Base-by-base conservation (phyloP, 2,113 vertebrate species). In the Caranx melampygus region DNA sequence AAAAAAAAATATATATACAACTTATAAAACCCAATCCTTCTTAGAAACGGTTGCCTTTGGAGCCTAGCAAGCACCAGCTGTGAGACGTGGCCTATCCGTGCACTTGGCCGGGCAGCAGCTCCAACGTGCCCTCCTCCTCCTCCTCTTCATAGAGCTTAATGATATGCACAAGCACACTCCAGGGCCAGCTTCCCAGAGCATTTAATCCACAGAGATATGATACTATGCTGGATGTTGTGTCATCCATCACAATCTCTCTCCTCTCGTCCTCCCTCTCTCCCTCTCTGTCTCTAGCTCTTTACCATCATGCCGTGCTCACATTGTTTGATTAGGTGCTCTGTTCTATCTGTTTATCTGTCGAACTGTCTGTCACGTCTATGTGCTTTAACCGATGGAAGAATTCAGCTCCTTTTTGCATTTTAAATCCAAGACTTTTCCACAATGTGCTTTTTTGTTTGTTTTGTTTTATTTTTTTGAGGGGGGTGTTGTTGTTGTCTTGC, bases 181-280 rank as follows among this genome's bases (percentile, higher is more conserved):
- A n/a, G 86, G 82, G 82, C 88, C 88, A 85, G 79, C 77, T 91
- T 90, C 88, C 81, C 87, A 88, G 87, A 92, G 89, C 88, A 87
- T 91, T 91, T 94, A 92, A 94, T 94, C 93, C 93, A 87, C 87
- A 87, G 90, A 90, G 90, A 91, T 93, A 91, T 91, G 85, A 91
- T 91, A 91, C 90, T 89, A 88, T 87, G 83, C 84, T 88, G 88
- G 82, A 87, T 91, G 87, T 82, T 88, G 87, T 90, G 85, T 90
- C 88, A 89, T 93, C 85, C 86, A 89, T 92, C 87, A 92, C 90
- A 87, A 86, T 86, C 82, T 80, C 70, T 72, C 65, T 51, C 55
- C 37, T 75, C 74, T 85, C 54, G 77, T 67, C 54, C 57, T 61
- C 51, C 51, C 42, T 31, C 47, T 66, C n/a, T 62, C 58, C 37